phyloP scores from a whole-genome alignment of 1,140 invertebrate genomes.

The Aphaenogaster ashmeadi region DNA sequence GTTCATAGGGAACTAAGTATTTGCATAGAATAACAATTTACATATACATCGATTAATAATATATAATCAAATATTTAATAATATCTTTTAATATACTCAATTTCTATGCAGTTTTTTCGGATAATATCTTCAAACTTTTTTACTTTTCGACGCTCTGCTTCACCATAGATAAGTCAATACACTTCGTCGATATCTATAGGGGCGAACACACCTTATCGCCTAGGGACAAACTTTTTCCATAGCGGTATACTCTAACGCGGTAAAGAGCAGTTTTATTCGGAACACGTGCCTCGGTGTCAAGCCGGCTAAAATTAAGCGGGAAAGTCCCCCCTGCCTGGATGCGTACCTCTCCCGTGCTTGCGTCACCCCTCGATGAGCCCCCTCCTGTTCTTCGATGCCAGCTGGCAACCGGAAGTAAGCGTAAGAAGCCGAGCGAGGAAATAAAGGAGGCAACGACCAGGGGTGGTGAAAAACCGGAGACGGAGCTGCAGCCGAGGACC shows the following conservation, averaged over 20 bases:
- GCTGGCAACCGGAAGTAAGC: constrained; percentile 84
- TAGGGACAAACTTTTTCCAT: constrained; percentile 42
- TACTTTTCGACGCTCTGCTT: background rate
- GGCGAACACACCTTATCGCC: background rate
- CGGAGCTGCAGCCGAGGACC: constrained; percentile 65
- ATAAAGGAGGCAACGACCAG: constrained; percentile 77
- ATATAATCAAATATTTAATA: background rate
- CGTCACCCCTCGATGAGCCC: constrained; percentile 60
- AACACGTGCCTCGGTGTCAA: constrained; percentile 78
- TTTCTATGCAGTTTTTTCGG: background rate
- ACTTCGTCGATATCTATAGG: background rate
- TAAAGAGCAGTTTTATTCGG: constrained; percentile 65
- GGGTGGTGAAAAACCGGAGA: constrained; percentile 72
- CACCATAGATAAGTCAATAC: background rate
- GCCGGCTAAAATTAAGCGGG: constrained; percentile 80
- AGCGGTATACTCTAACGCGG: constrained; percentile 12
- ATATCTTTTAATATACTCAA: background rate
- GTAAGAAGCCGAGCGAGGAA: constrained; percentile 75
- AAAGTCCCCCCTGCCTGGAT: constrained; percentile 39
- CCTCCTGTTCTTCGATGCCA: constrained; percentile 69
- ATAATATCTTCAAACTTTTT: background rate
- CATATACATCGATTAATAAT: background rate
- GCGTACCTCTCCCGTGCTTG: constrained; percentile 51
- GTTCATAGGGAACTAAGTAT: background rate
- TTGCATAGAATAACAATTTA: background rate